Base-by-base conservation (phyloP, 2,888 invertebrate genomes). In the Agonopterix alstromeriana region DNA sequence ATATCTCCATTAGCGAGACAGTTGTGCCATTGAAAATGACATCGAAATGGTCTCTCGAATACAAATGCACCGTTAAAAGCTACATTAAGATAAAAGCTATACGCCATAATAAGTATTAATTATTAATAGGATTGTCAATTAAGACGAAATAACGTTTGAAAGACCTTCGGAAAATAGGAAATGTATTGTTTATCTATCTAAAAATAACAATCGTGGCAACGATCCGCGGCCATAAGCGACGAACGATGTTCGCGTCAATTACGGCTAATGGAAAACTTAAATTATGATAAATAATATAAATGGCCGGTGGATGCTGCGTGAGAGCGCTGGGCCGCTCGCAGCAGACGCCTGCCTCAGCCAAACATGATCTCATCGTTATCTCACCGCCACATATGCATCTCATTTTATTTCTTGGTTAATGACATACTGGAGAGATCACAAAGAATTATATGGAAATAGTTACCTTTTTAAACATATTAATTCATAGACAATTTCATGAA, bases 191-290 rank as follows among this genome's bases (percentile, higher is more conserved):
- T 76, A 79, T 84, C 77, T 82, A 81, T 83, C 79, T 73, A 77
- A 82, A 83, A 82, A 83, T 85, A 82, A 79, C 83, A 82, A 80
- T 83, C 73, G 77, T 68, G 66, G 73, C 71, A 67, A 61, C 73
- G 77, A 77, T 76, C 74, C 74, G 75, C 77, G 68, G 67, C 77
- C 65, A 80, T 85, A 86, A 88, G 87, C 84, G 88, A 83, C 74
- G 81, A 87, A 88, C 85, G 86, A 77, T 88, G 87, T 88, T 84
- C 83, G 74, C 78, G 87, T 88, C 88, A 88, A 88, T 87, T 86
- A 87, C 73, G 68, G 77, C 83, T 87, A 87, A 88, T 88, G 88
- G 86, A 85, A 83, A 86, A 88, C 86, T 87, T 87, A 85, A 88
- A 88, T 86, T 88, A 87, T 88, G 86, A 86, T 87, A 86, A 87